Conservation (phyloP, 2,797 vertebrate genomes). For the Sebastes steindachneri region DNA sequence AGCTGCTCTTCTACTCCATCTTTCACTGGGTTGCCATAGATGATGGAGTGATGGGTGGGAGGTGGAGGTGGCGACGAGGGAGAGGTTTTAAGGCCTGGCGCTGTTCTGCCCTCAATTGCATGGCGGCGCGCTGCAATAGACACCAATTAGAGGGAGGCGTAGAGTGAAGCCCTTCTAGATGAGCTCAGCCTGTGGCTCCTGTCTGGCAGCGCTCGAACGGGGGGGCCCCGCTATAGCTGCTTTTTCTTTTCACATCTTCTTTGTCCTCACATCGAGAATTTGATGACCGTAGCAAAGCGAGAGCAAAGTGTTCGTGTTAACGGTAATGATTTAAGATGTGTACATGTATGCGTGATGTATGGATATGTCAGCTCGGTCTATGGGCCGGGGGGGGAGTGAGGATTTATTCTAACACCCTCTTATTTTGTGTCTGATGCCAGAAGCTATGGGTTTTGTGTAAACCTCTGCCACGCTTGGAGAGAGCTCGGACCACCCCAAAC, state of each 20-base stretch:
- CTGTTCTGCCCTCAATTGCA: slow-evolving; percentile 62
- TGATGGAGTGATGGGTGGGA: slow-evolving; percentile 63
- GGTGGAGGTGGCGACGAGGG: slow-evolving; percentile 7
- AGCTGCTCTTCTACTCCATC: slow-evolving; percentile 39
- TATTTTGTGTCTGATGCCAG: slow-evolving; percentile 54
- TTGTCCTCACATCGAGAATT: slow-evolving; percentile 14
- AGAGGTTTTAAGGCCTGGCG: slow-evolving; percentile 44
- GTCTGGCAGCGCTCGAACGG: slow-evolving; percentile 37
- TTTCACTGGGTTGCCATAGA: slow-evolving; percentile 22
- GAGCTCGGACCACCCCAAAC: slow-evolving; percentile 46
- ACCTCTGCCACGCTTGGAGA: slow-evolving; percentile 39
- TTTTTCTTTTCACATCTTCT: slow-evolving; percentile 9
- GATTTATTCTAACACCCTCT: slow-evolving; percentile 58
- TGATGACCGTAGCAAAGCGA: neutral
- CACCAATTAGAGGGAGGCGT: slow-evolving; percentile 56
- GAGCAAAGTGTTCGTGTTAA: slow-evolving; percentile 16
- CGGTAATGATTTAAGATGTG: slow-evolving; percentile 48
- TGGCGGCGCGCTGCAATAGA: slow-evolving; percentile 46
- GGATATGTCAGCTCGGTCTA: neutral
- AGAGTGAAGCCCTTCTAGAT: slow-evolving; percentile 55
- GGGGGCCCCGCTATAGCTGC: slow-evolving; percentile 7
- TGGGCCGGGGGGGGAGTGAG: slow-evolving; percentile 12
- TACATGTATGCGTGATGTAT: slow-evolving; percentile 20
- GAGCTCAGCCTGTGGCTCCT: slow-evolving; percentile 60
- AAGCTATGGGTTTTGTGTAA: slow-evolving; percentile 53